A percentile compares a stretch with the other conserved stretches of the same genome.
Evolutionary conservation across 1,140 invertebrate genomes (phyloP).

Genomic region (Pseudomyrmex cubaensis): DNA sequence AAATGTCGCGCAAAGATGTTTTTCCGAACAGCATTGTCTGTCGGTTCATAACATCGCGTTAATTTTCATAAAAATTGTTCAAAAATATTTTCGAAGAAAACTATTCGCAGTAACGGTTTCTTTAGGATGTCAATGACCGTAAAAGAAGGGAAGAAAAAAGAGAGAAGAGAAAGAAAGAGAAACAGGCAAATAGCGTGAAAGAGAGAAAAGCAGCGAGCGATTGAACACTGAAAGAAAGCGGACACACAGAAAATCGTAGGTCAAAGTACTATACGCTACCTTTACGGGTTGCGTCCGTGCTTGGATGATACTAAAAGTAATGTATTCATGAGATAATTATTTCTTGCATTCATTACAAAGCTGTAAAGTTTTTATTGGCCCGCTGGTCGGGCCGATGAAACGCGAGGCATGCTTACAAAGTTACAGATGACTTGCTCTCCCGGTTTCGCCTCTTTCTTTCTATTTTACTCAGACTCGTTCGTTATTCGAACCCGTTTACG

Average conservation of each 20-base stretch:
- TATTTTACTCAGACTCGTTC: constrained; percentile 30
- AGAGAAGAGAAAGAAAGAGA: constrained; percentile 43
- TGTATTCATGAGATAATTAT: constrained; percentile 85
- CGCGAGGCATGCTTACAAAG: constrained; percentile 80
- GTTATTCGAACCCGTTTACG: constrained; percentile 65
- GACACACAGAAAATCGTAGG: constrained; percentile 72
- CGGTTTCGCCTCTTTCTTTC: constrained; percentile 10
- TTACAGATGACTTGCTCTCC: constrained; percentile 61
- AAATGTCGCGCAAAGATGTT: not conserved
- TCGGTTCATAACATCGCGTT: not conserved
- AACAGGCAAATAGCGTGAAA: not conserved
- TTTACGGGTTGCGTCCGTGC: constrained; percentile 77
- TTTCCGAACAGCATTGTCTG: not conserved
- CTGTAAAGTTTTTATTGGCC: constrained; percentile 82
- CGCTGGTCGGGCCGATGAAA: constrained; percentile 48
- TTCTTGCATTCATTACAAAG: constrained; percentile 83
- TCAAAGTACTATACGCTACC: constrained; percentile 73
- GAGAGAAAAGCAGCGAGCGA: constrained; percentile 15
- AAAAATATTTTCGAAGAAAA: not conserved
- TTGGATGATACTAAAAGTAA: constrained; percentile 81
- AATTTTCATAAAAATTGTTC: constrained; percentile 21
- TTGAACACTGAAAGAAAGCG: constrained; percentile 67
- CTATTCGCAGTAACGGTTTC: constrained; percentile 1
- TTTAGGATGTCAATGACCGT: constrained; percentile 15
- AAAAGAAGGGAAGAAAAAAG: constrained; percentile 38